Percentiles rank a stretch among this genome's conserved stretches.
phyloP scores from a whole-genome alignment of 1,140 invertebrate species.

The Drosophila sproati region DNA sequence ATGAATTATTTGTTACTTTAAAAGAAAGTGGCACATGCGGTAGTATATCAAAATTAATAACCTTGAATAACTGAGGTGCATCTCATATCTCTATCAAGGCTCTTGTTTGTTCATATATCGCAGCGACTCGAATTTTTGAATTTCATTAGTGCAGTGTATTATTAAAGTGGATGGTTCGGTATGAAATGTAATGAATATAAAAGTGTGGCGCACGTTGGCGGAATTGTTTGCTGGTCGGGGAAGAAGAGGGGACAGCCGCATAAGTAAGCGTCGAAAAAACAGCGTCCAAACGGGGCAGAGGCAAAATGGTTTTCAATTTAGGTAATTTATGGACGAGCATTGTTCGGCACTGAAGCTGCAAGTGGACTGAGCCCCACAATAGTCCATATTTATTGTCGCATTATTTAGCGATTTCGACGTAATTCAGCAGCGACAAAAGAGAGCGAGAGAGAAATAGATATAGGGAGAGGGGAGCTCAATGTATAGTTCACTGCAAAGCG shows the following conservation, averaged over 20 bases:
- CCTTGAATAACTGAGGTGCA: background rate
- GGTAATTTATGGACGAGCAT: constrained; percentile 72
- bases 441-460: constrained; percentile 14
- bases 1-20: no score
- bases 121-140: background rate
- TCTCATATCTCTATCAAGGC: no score
- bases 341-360: constrained; percentile 56
- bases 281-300: constrained; percentile 45
- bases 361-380: constrained; percentile 49
- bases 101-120: background rate
- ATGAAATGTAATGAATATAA: constrained; percentile 71
- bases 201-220: constrained; percentile 53
- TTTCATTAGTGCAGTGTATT: constrained; percentile 29
- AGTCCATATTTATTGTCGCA: constrained; percentile 72
- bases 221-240: constrained; percentile 8
- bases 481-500: constrained; percentile 16
- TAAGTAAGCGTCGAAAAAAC: constrained; percentile 23
- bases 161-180: constrained; percentile 29
- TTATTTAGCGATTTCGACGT: constrained; percentile 76
- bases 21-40: no score
- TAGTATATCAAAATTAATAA: background rate
- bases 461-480: constrained; percentile 14
- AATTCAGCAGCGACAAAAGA: constrained; percentile 53
- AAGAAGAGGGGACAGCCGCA: background rate
- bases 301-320: constrained; percentile 70